Base-by-base conservation (phyloP, 2,888 invertebrate species). In the Eupsilia transversa region DNA sequence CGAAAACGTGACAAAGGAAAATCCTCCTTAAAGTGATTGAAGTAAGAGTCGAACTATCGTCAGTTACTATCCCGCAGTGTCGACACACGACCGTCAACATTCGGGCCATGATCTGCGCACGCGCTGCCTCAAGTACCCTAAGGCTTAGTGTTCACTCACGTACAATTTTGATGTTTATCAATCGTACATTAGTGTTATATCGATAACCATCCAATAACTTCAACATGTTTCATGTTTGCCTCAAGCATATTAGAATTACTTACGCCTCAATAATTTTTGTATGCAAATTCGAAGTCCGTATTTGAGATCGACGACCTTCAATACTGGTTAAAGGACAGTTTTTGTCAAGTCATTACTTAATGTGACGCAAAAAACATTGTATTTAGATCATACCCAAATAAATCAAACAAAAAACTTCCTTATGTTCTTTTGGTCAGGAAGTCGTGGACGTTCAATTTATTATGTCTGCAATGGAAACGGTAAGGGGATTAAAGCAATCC, bases 71-170 rank as follows among this genome's bases (percentile, higher is more conserved):
- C n/a, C 61, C 68, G n/a, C n/a, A 84, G 76, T 92, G 89, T 89
- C 91, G 89, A 90, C 90, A 92, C 72, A 83, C 79, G 88, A 81
- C 89, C 89, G 82, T 82, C 89, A 89, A 85, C 82, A 86, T 87
- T 87, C 60, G 74, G 86, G 75, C 77, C 85, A 84, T 87, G 87
- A 88, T 86, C 86, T 67, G 79, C 84, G 88, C 90, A 89, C 87
- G 89, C 89, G 89, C 87, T 85, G 56, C 73, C 56, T 70, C 77
- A 83, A 81, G 77, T 77, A 81, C 86, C 88, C 86, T 79, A 49
- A 75, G 80, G 80, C 86, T 74, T 77, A 80, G 54, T 73, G 72
- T 74, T 74, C 64, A 82, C 61, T 67, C 68, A 70, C 64, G 35
- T 77, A 65, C 65, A 61, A 74, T 64, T 82, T 73, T 60, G 72